Conservation (phyloP, 2,113 vertebrate genomes). For the Glaucidium brasilianum region DNA sequence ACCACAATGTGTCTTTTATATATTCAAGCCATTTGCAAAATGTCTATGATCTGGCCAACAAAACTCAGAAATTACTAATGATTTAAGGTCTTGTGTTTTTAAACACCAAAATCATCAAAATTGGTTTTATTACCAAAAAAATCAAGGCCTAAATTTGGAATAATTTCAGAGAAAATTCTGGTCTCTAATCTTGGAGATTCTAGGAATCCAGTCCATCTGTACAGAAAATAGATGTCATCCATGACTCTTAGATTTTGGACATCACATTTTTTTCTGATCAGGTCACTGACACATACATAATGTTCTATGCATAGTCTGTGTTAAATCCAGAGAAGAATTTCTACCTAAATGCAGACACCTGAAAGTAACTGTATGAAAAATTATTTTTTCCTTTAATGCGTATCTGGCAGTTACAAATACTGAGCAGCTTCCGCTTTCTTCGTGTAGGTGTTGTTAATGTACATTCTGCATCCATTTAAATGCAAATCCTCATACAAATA, state of each 20-base stretch:
- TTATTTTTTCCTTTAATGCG: slow-evolving; percentile 50
- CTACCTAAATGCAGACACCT: slow-evolving; percentile 45
- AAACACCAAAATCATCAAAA: background rate
- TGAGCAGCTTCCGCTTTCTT: slow-evolving; percentile 59
- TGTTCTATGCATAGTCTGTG: background rate
- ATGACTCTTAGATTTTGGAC: background rate
- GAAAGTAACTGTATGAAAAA: slow-evolving; percentile 45
- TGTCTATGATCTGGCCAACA: background rate
- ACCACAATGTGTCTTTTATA: background rate
- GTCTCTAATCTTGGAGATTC: background rate
- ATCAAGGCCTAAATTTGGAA: background rate
- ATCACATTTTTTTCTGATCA: background rate
- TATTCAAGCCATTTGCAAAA: background rate
- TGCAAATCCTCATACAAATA: slow-evolving; percentile 77
- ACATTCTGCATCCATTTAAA: slow-evolving; percentile 75
- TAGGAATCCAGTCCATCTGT: background rate
- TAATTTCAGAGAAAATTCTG: background rate
- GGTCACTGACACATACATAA: slow-evolving; percentile 1
- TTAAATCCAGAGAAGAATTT: slow-evolving; percentile 54
- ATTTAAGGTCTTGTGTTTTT: background rate
- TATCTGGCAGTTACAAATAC: slow-evolving; percentile 59
- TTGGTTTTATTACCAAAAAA: background rate
- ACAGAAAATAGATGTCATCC: background rate
- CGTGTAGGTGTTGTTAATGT: slow-evolving; percentile 71
- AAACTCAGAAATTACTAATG: background rate